These are phyloP conservation scores for Mormyrops boulengeri DNA, from an alignment of 2,797 vertebrate species.

Conservation along the genomic window DNA sequence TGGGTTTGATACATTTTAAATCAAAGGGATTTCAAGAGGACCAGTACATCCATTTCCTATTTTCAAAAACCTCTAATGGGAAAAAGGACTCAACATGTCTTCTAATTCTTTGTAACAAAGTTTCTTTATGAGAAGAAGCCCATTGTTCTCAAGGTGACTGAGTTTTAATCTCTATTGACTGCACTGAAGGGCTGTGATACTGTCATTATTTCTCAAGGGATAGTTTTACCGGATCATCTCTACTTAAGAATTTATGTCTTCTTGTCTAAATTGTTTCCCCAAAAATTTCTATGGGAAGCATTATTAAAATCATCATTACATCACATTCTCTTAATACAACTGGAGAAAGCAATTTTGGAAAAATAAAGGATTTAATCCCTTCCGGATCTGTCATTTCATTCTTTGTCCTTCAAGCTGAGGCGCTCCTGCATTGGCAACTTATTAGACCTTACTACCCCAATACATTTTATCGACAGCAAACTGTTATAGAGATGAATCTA, in stretches of 20 bases:
- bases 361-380: not conserved
- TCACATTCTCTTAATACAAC: not conserved
- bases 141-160: not conserved
- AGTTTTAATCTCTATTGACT: not conserved
- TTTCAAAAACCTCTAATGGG: not conserved
- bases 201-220: not conserved
- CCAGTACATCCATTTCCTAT: not conserved
- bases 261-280: not conserved
- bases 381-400: not conserved
- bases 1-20: not conserved
- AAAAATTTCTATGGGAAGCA: not conserved
- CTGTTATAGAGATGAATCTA: not conserved
- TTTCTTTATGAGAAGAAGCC: not conserved
- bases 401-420: not conserved
- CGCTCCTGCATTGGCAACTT: not conserved
- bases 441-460: not conserved
- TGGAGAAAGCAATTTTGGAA: slow-evolving; percentile 3
- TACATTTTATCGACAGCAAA: not conserved
- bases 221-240: not conserved
- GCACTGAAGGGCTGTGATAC: not conserved
- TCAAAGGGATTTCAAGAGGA: not conserved
- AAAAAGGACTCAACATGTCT: not conserved
- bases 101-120: not conserved
- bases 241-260: not conserved
- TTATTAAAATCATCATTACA: not conserved